Evolutionary conservation across 1,140 invertebrate species (phyloP), one percentile per base, ranked within the genome.

Genomic region (Zeugodacus cucurbitae): DNA sequence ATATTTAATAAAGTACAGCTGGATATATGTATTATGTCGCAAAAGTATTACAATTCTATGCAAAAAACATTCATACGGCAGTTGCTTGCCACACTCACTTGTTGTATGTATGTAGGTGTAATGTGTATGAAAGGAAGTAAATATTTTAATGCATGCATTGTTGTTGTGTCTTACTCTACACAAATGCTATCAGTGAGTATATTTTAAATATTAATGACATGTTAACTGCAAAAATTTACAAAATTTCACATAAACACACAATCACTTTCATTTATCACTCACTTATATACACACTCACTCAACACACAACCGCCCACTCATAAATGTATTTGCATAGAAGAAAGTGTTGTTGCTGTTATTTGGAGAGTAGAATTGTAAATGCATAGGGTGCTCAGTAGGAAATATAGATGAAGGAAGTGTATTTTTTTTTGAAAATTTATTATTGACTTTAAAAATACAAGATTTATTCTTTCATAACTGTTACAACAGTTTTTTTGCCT

Each of bases 161-260:
- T 54, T 54, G 14, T 54, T 54, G 14, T 54, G 48, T 17, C n/a
- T 59, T 67, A 32, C 64, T 32, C 14, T 22, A 20, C 3, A 37
- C 3, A 37, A 37, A 20, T 41, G 14, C 41, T 22, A 22, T 22
- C 67, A 3, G 67, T 74, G 37, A 6, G 20, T 37, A 10, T 22
- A 74, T 74, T 74, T 74, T 74, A 74, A 74, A 74, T 74, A 37
- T 74, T 74, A 41, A 74, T 74, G 20, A 37, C 67, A 74, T 74
- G 67, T 37, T 74, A 20, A 74, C 67, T 74, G 34, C 67, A 34
- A 41, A 41, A 74, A 74, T 74, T 41, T 74, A 74, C 67, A 41
- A 74, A 59, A 74, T 22, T 74, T 41, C 34, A 22, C 67, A 74
- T 74, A 74, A 74, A 74, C 67, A 74, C 67, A 74, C 67, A 74